Conservation (phyloP, 2,113 vertebrate species). For the Puffinus mauretanicus region DNA sequence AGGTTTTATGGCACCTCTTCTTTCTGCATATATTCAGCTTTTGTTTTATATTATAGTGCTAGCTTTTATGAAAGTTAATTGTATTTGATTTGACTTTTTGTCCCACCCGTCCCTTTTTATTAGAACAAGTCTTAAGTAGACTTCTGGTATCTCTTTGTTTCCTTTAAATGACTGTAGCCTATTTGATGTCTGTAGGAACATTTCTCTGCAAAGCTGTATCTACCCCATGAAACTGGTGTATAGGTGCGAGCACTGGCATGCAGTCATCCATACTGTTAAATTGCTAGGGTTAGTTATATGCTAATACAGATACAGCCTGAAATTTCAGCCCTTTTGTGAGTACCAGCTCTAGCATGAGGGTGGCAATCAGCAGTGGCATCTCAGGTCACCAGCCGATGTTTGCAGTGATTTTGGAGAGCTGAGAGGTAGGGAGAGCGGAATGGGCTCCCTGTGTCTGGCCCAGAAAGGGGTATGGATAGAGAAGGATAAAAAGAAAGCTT, state of each 20-base stretch:
- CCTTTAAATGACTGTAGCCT: neutral
- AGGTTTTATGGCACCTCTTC: neutral
- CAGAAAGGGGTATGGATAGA: neutral
- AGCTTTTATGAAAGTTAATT: neutral
- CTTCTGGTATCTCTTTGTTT: neutral
- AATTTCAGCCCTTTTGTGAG: neutral
- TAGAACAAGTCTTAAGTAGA: neutral
- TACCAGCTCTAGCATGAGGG: neutral
- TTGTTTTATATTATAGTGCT: neutral
- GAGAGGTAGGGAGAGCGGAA: neutral
- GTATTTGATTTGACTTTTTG: neutral
- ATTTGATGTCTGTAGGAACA: neutral
- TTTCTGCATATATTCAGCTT: neutral
- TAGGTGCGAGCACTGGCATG: neutral
- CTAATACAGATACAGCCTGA: neutral
- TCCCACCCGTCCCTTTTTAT: neutral
- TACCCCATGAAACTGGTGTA: neutral
- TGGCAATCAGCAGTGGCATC: neutral
- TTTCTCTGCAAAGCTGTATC: neutral
- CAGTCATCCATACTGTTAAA: neutral
- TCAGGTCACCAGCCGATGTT: neutral
- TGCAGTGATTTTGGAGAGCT: neutral
- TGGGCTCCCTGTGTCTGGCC: neutral
- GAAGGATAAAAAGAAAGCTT: neutral
- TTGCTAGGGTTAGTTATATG: neutral